A percentile compares a stretch with the other conserved stretches of the same genome.
phyloP scores from a whole-genome alignment of 2,113 vertebrate species.

The Nothobranchius kuhntae region DNA sequence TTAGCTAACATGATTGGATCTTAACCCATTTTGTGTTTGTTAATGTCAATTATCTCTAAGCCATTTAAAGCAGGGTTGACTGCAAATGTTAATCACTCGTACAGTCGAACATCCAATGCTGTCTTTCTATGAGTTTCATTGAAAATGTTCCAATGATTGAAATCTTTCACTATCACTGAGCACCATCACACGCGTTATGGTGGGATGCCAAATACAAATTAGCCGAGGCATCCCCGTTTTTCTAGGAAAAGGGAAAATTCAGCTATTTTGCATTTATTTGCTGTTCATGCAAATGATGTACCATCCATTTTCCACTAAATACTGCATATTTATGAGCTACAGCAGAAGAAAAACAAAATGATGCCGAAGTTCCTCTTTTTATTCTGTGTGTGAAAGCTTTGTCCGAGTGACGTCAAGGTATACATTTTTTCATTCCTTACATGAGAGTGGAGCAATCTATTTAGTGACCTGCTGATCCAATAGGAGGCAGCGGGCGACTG shows the following conservation, averaged over 20 bases:
- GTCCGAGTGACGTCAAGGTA: conserved; percentile 13
- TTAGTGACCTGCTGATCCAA: conserved; percentile 20
- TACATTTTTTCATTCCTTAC: not conserved
- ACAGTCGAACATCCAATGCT: too few relatives aligned
- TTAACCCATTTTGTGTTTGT: too few relatives aligned
- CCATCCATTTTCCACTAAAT: conserved; percentile 41
- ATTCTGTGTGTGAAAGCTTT: conserved; percentile 2
- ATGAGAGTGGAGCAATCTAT: conserved; percentile 4
- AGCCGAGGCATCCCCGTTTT: too few relatives aligned
- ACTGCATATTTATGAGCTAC: conserved; percentile 12
- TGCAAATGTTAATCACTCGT: too few relatives aligned
- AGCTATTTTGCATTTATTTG: not conserved
- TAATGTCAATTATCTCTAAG: too few relatives aligned
- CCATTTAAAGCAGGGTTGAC: too few relatives aligned
- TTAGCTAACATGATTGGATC: too few relatives aligned
- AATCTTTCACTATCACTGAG: too few relatives aligned
- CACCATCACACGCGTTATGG: too few relatives aligned
- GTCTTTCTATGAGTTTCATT: too few relatives aligned
- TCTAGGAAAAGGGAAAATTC: not conserved
- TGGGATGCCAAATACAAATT: too few relatives aligned
- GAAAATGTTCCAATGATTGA: too few relatives aligned
- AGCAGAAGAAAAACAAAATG: conserved; percentile 9
- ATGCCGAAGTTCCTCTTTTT: conserved; percentile 5
- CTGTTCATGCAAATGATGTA: conserved; percentile 35
- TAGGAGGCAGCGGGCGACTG: conserved; percentile 12